Evolutionary conservation across 23 tunicate species (phyloP).

Genomic region (Aplidium turbinatum): DNA sequence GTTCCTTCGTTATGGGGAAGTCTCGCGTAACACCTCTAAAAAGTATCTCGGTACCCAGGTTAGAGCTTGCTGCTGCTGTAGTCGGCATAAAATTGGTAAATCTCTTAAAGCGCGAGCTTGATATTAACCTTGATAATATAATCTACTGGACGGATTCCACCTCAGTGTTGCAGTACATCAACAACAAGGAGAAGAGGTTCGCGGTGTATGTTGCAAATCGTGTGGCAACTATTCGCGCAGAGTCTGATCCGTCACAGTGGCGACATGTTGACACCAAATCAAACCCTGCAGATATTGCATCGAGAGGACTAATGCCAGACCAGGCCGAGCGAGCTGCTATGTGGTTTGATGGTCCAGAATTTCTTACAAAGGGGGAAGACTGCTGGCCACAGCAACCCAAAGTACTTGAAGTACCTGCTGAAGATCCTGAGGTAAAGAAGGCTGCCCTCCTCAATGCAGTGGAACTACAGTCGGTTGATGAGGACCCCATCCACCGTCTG

Average conservation of each 20-base stretch:
- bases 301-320: background rate
- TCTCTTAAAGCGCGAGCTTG: background rate
- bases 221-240: slow-evolving; percentile 7
- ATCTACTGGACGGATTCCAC: slow-evolving; percentile 40
- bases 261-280: slow-evolving; percentile 25
- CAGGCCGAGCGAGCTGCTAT: background rate
- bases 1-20: slow-evolving; percentile 34
- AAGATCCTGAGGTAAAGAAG: no score
- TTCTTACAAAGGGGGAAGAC: no score
- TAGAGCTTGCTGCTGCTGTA: slow-evolving; percentile 36
- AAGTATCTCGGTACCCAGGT: slow-evolving; percentile 12
- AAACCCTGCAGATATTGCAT: slow-evolving; percentile 14
- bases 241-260: slow-evolving; percentile 12
- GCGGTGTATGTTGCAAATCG: slow-evolving; percentile 34
- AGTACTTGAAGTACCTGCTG: no score
- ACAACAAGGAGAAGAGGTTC: slow-evolving; percentile 15
- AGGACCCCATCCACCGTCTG: no score
- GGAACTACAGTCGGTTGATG: no score
- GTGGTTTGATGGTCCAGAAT: no score
- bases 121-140: background rate
- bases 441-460: no score
- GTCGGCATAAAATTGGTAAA: slow-evolving; percentile 1
- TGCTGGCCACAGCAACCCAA: no score
- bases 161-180: slow-evolving; percentile 15
- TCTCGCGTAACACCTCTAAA: slow-evolving; percentile 23